Base-by-base conservation (phyloP, 2,797 vertebrate genomes). In the Channallabes apus region DNA sequence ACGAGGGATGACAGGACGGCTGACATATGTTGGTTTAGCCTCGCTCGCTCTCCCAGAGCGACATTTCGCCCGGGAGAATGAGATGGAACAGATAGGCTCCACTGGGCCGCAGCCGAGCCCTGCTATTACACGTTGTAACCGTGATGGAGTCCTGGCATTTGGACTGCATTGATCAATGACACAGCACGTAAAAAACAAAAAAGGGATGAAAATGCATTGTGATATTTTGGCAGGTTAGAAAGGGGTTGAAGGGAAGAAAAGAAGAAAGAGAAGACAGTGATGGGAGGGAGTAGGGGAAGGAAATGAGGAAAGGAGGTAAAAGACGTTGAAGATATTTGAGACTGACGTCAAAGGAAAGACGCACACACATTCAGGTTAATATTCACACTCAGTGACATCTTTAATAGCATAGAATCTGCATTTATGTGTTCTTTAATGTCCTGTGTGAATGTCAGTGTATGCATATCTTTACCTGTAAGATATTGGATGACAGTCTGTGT, bases 71-170 rank as follows among this genome's bases (percentile, higher is more conserved):
- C 83, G 75, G 88, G 88, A 85, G 11, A 89, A 87, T 89, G 89
- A 91, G 90, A 92, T 90, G 86, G 76, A 89, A 88, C 88, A 93
- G 92, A 93, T 79, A 91, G 91, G 94, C 91, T 93, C 91, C 76
- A 85, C 80, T 78, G 89, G 92, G 88, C 92, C 82, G 41, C 89
- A 85, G 91, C 90, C 90, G 90, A 88, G 89, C 89, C 83, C 89
- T 88, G 89, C 91, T 90, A 91, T 92, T 92, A 88, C 87, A 88
- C 87, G 68, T 82, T 78, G 83, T 56, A 79, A 87, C 88, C 59
- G 90, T 93, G 93, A 93, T 92, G 91, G 93, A 94, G 94, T 89
- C 84, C 14, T 96, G 95, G 94, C 95, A 95, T 97, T 96, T 96
- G 90, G 90, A 86, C 87, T 65, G 75, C 93, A 95, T 96, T 94